A percentile compares a stretch with the other conserved stretches of the same genome.
phyloP scores from a whole-genome alignment of 2,797 vertebrate species.

The Catamblyrhynchus diadema region DNA sequence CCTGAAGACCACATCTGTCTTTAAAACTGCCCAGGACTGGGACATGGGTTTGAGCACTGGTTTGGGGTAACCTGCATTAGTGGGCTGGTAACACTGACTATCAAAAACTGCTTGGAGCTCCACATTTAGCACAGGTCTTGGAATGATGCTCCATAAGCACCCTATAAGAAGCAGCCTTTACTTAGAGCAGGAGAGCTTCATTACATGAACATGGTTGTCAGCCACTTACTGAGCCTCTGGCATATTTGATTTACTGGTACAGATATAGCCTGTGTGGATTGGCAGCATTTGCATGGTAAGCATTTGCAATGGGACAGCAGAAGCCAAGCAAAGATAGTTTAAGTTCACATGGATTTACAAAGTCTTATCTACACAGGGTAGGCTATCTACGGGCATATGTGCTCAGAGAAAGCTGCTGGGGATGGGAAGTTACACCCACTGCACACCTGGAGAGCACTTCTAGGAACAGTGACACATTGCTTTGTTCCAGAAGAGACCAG shows the following conservation, averaged over 20 bases:
- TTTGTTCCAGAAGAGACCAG: not conserved
- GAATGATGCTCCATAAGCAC: fast-evolving
- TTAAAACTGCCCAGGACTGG: not conserved
- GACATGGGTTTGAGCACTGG: not conserved
- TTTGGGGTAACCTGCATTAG: not conserved
- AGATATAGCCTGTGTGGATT: not conserved
- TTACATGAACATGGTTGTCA: not conserved
- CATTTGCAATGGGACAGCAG: not conserved
- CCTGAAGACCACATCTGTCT: not conserved
- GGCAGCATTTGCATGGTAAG: not conserved
- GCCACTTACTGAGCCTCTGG: not conserved
- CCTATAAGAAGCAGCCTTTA: not conserved
- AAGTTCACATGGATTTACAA: not conserved
- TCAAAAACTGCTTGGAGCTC: not conserved
- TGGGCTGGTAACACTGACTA: not conserved
- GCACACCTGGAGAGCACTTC: not conserved
- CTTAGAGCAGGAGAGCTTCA: not conserved
- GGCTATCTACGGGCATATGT: not conserved
- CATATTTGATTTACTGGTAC: not conserved
- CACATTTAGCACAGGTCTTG: not conserved
- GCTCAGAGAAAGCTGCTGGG: not conserved
- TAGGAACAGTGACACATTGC: not conserved
- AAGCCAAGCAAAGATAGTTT: not conserved
- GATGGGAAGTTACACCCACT: not conserved
- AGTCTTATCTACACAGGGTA: not conserved